Evolutionary conservation across 2,113 vertebrate genomes (phyloP).

Genomic region (Bujurquina vittata): DNA sequence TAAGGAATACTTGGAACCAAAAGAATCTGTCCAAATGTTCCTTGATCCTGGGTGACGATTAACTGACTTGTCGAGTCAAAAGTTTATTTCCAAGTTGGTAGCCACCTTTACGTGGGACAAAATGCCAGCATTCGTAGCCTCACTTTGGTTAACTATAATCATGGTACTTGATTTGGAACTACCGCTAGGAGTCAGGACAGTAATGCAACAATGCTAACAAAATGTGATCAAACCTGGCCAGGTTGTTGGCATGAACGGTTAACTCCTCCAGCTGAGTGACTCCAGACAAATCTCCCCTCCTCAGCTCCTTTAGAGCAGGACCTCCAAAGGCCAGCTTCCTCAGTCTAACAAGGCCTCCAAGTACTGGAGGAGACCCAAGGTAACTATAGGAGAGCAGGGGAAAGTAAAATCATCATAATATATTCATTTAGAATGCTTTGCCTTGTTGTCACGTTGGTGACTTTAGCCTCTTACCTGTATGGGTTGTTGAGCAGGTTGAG

Average conservation of each 20-base stretch:
- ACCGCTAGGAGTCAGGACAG: neutral
- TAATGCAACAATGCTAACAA: neutral
- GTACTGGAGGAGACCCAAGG: conserved; percentile 17
- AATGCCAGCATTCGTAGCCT: neutral
- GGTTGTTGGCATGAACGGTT: conserved; percentile 53
- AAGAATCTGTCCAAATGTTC: no score
- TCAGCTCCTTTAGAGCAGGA: conserved; percentile 46
- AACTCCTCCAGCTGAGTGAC: conserved; percentile 62
- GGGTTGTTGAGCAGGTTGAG: conserved; percentile 69
- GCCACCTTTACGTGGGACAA: neutral
- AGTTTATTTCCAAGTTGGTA: no score
- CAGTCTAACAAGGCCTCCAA: conserved; percentile 34
- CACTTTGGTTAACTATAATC: neutral
- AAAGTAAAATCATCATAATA: neutral
- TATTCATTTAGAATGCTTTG: neutral
- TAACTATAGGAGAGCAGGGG: conserved; percentile 19
- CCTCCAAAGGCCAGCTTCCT: conserved; percentile 59
- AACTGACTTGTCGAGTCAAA: no score
- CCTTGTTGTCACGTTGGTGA: neutral
- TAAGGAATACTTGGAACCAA: no score
- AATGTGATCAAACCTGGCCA: conserved; percentile 14
- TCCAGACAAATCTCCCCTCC: conserved; percentile 47
- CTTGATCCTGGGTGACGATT: no score
- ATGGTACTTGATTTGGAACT: neutral
- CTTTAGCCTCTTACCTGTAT: conserved; percentile 46